Percentiles rank a stretch among this genome's conserved stretches.
phyloP scores from a whole-genome alignment of 2,797 vertebrate species.

The Argentina silus region DNA sequence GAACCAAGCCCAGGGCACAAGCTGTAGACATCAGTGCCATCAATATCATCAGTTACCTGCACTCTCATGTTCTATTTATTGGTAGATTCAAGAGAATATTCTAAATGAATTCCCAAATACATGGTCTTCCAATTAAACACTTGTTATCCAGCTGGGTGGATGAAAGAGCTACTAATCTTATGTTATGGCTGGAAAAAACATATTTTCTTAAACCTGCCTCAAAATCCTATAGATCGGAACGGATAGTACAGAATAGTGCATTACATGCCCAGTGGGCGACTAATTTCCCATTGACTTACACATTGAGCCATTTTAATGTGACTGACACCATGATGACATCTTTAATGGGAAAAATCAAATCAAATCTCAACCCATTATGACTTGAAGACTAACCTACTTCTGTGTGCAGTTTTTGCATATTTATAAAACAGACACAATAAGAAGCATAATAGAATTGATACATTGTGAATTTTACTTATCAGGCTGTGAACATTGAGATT shows the following conservation, averaged over 20 bases:
- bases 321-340: not conserved
- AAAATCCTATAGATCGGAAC: not conserved
- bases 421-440: not conserved
- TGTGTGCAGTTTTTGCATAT: not conserved
- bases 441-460: not conserved
- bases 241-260: not conserved
- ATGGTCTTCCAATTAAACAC: no score
- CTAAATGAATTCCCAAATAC: no score
- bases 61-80: no score
- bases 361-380: not conserved
- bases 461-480: not conserved
- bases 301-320: conserved; percentile 25
- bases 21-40: no score
- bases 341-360: conserved; percentile 16
- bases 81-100: no score
- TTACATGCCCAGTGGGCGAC: conserved; percentile 21
- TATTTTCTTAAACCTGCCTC: not conserved
- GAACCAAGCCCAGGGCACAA: no score
- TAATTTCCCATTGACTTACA: conserved; percentile 38
- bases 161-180: not conserved
- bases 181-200: not conserved
- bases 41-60: no score
- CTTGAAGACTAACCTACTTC: not conserved
- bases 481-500: not conserved
- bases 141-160: not conserved